A percentile compares a stretch with the other conserved stretches of the same genome.
Conservation (phyloP, 1,140 invertebrate species). For the Drosophila tristis region DNA sequence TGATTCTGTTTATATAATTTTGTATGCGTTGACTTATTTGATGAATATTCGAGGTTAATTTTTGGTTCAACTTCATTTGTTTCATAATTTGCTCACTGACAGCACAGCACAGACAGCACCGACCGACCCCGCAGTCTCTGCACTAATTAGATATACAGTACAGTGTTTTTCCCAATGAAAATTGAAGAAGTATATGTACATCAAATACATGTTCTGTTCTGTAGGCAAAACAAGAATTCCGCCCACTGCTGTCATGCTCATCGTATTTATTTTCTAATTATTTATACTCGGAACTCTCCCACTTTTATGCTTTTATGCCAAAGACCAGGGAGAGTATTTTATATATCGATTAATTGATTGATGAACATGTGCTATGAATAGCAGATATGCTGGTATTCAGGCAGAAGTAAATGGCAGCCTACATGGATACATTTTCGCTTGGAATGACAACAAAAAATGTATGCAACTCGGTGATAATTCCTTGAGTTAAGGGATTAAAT, state of each 20-base stretch:
- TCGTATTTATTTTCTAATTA: conserved; percentile 33
- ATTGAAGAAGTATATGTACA: no score
- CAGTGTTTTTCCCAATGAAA: no score
- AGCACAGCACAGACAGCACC: no score
- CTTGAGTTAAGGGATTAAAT: no score
- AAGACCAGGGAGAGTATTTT: conserved; percentile 20
- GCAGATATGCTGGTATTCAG: conserved; percentile 55
- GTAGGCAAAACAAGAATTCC: no score
- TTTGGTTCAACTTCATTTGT: conserved; percentile 9
- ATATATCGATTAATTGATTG: conserved; percentile 75
- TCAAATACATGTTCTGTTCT: no score
- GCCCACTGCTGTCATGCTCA: not conserved
- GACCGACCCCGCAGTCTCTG: not conserved
- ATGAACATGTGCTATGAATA: conserved; percentile 72
- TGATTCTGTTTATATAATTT: conserved; percentile 13
- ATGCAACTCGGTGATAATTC: no score
- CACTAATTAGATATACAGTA: no score
- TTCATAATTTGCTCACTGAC: not conserved
- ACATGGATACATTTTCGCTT: no score
- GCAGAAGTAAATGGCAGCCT: no score
- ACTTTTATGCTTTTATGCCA: conserved; percentile 14
- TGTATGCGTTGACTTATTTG: conserved; percentile 14
- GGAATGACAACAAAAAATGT: no score
- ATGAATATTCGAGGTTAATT: conserved; percentile 13
- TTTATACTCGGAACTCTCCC: conserved; percentile 16